Conservation (phyloP, 2,888 invertebrate species). For the Nesidiocoris tenuis region DNA sequence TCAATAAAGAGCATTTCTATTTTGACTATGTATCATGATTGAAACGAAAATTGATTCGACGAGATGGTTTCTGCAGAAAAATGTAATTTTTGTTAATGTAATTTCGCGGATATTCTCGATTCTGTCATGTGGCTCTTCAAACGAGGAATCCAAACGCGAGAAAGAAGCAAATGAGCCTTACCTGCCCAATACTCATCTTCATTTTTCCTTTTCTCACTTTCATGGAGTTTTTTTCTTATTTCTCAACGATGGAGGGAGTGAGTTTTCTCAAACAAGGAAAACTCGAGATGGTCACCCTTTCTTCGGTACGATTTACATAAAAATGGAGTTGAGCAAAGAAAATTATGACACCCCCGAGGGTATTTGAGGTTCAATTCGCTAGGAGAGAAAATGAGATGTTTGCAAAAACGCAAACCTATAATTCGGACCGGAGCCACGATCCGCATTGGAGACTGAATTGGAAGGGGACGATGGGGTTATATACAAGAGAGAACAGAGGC, state of each 20-base stretch:
- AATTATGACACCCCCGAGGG: conserved; percentile 20
- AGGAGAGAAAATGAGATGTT: not conserved
- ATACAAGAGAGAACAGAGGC: no score
- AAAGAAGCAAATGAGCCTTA: not conserved
- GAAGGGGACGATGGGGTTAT: not conserved
- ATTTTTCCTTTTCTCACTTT: not conserved
- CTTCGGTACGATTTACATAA: conserved; percentile 28
- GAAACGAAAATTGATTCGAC: no score
- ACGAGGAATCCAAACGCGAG: not conserved
- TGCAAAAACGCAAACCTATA: not conserved
- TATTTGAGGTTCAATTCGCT: not conserved
- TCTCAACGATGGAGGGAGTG: no score
- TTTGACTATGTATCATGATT: no score
- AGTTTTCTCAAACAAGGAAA: conserved; percentile 23
- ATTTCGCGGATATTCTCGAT: not conserved
- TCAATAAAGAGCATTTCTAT: no score
- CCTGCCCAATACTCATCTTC: not conserved
- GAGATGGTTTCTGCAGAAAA: no score
- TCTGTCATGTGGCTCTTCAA: not conserved
- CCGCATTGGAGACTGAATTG: not conserved
- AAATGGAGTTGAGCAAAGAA: conserved; percentile 38
- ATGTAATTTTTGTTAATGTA: no score
- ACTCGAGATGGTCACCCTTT: conserved; percentile 19
- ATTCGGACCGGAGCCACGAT: no score
- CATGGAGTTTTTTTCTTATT: not conserved